Percentiles rank a stretch among this genome's conserved stretches.
These are phyloP conservation scores for Nyleta sp. DNA, from an alignment of 2,888 invertebrate genomes.

Conservation along the genomic window DNA sequence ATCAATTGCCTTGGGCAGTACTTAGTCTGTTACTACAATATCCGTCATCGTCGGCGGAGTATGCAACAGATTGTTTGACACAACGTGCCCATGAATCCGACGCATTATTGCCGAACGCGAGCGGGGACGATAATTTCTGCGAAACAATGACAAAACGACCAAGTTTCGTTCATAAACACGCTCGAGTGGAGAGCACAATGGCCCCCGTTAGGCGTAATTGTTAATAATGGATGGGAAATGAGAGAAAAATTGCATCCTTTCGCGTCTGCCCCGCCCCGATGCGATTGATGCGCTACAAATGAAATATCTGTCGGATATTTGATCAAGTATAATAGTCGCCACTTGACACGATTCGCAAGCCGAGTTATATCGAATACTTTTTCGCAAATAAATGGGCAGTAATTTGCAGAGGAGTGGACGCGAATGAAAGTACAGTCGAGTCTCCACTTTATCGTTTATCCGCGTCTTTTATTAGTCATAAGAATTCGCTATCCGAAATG, in stretches of 20 bases:
- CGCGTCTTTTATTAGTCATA: too few species aligned
- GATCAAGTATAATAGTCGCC: conserved; percentile 12
- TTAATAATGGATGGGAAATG: conserved; percentile 5
- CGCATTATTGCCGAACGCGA: conserved; percentile 9
- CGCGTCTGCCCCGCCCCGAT: too few species aligned
- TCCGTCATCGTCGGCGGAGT: conserved; percentile 16
- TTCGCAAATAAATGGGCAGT: too few species aligned
- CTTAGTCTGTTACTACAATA: conserved; percentile 20
- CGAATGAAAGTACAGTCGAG: too few species aligned
- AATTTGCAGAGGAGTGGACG: neutral
- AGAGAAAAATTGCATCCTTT: neutral
- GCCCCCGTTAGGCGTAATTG: conserved; percentile 13
- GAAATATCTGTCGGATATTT: neutral
- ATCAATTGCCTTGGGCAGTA: too few species aligned
- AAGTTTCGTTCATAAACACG: neutral
- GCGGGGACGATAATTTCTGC: conserved; percentile 5
- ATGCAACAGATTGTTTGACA: conserved; percentile 48
- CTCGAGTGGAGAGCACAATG: neutral
- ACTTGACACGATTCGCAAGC: conserved; percentile 2
- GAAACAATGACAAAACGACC: conserved; percentile 16
- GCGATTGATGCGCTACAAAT: too few species aligned
- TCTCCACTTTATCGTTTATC: too few species aligned
- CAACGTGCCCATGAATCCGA: conserved; percentile 30
- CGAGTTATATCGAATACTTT: too few species aligned
- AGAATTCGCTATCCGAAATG: too few species aligned